Base-by-base conservation (phyloP, 1,140 invertebrate species). In the Callitettix versicolor region DNA sequence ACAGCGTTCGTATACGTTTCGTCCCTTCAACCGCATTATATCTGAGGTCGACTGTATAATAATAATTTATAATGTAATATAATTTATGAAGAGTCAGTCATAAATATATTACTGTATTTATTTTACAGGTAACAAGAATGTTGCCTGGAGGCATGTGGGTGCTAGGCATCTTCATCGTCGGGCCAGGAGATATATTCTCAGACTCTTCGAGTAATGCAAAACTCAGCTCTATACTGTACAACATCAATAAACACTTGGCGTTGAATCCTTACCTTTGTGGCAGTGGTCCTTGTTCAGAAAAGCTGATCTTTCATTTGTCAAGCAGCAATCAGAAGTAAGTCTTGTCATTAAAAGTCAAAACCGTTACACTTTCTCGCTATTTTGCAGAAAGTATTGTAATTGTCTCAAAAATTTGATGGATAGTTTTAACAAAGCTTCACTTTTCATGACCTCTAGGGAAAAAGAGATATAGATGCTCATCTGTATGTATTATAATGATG, bases 121-220 rank as follows among this genome's bases (percentile, higher is more conserved):
- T 46, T 42, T 49, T 66, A 58, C 9, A 57, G 79, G 78, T 88
- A 0, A 84, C 80, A 1, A 76, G 84, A 69, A 90, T 90, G 86
- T 69, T 91, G 46, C 85, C 86, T 36, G 87, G 88, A 41, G 86
- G 87, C 20, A 79, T 88, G 71, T 79, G 79, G 70, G 81, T 90
- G 43, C 72, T 88, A 61, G 85, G 80, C 63, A 58, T 75, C 18
- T 77, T 74, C 64, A 65, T 79, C 17, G 71, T 80, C 33, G 76
- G 76, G 18, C 76, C 81, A 61, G 76, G 78, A 59, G 79, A 86
- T 63, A 72, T 79, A 58, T 77, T 86, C 64, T 75, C 70, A 40
- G 71, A 77, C 52, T 64, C 62, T 26, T 56, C 33, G 53, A 67
- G 68, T 46, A 52, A 69, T 48, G 56, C 65, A 67, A 72, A 78